phyloP scores from a whole-genome alignment of 2,113 vertebrate species.

The Bubo blakistoni region DNA sequence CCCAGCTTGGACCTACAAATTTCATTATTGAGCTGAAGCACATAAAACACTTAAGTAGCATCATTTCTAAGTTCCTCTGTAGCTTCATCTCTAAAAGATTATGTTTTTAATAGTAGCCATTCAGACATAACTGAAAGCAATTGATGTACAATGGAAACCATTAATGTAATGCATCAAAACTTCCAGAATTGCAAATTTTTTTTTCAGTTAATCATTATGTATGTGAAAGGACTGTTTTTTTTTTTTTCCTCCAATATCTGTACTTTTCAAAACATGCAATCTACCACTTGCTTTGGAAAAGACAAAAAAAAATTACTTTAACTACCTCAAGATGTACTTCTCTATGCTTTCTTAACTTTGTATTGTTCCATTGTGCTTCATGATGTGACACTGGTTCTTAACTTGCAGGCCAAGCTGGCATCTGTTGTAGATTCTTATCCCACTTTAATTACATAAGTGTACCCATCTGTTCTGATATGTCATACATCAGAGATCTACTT shows the following conservation, averaged over 20 bases:
- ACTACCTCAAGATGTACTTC: neutral
- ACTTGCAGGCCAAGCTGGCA: neutral
- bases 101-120: neutral
- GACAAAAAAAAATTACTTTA: neutral
- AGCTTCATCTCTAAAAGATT: neutral
- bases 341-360: neutral
- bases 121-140: neutral
- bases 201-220: neutral
- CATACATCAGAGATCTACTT: neutral
- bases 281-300: neutral
- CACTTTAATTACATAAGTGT: neutral
- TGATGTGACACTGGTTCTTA: neutral
- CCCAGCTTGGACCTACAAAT: neutral
- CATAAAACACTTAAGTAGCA: neutral
- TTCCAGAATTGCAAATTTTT: neutral
- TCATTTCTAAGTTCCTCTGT: neutral
- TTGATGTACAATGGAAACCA: neutral
- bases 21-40: neutral
- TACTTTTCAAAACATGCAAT: neutral
- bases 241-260: too few species aligned
- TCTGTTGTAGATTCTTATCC: neutral
- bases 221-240: neutral
- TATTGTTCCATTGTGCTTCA: neutral
- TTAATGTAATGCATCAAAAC: neutral
- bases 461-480: neutral